These are phyloP conservation scores for Porites rus DNA, from an alignment of 92 coral and sea anemone genomes.

Conservation along the genomic window DNA sequence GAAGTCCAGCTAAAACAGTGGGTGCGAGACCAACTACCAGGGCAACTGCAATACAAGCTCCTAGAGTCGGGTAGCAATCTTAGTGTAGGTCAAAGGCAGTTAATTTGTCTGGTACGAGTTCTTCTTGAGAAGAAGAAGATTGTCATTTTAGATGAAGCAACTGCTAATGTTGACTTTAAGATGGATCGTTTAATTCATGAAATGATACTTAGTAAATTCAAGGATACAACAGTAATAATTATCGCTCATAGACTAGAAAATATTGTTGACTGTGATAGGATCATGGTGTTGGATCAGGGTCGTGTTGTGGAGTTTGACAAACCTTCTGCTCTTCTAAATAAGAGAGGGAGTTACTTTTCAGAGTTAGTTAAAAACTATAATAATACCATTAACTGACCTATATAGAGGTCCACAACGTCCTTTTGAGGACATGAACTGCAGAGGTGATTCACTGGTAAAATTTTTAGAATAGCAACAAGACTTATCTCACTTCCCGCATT, in stretches of 20 bases:
- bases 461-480: too few species aligned
- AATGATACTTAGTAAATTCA: slow-evolving; percentile 55
- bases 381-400: not conserved
- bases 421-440: not conserved
- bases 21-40: slow-evolving; percentile 28
- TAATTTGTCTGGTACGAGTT: slow-evolving; percentile 54
- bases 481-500: too few species aligned
- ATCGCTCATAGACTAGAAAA: slow-evolving; percentile 58
- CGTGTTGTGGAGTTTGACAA: slow-evolving; percentile 50
- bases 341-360: slow-evolving; percentile 41
- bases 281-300: slow-evolving; percentile 46
- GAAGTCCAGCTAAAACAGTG: slow-evolving; percentile 55
- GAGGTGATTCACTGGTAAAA: not conserved
- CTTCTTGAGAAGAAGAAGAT: slow-evolving; percentile 49
- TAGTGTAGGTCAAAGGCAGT: slow-evolving; percentile 60
- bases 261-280: slow-evolving; percentile 38
- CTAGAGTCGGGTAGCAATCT: slow-evolving; percentile 57
- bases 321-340: slow-evolving; percentile 38
- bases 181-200: slow-evolving; percentile 62
- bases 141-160: slow-evolving; percentile 61
- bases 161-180: slow-evolving; percentile 60
- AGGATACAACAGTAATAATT: slow-evolving; percentile 45
- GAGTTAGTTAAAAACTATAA: slow-evolving; percentile 33
- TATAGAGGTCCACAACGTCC: not conserved
- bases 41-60: slow-evolving; percentile 40